Base-by-base conservation (phyloP, 2,797 vertebrate genomes). In the Xenentodon cancila region DNA sequence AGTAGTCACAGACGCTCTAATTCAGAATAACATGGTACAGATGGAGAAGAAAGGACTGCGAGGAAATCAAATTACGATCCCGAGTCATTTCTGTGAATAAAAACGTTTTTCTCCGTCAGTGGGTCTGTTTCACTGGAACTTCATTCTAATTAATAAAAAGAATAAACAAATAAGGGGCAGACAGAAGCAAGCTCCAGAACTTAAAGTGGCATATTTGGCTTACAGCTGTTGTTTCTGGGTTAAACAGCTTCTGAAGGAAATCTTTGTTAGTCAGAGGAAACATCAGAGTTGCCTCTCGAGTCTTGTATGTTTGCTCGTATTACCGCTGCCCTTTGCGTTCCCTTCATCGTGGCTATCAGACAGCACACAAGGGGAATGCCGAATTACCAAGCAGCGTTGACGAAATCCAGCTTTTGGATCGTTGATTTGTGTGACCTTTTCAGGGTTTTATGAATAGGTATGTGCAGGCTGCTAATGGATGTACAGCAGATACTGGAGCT, bases 391-490 rank as follows among this genome's bases (percentile, higher is more conserved):
- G 53, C 42, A 19, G 69, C 75, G 80, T 85, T 81, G 78, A 75
- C 65, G 59, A 69, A 62, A 68, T 77, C 68, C 74, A 64, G 60
- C 79, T 62, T 66, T 85, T 1, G 64, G 69, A 68, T 12, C 76
- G 89, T 85, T 73, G 80, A 91, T 90, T 63, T 54, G 48, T 65
- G 37, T 78, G 86, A 86, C 88, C 88, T 91, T 92, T 89, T 75
- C 78, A 22, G 67, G 59, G 64, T 63, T 58, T 22, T 71, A 65
- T 77, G 51, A 66, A 74, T 52, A 40, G 53, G 53, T 65, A 37
- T 66, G 79, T 47, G 20, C 53, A 0, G 84, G 86, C 82, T 89
- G 66, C 71, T 80, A 87, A 90, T 88, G 72, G 53, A 48, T 59
- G 65, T 63, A 19, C 73, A 69, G 27, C 30, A 53, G 68, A 51